Base-by-base conservation (phyloP, 2,113 vertebrate genomes). In the Glaucidium brasilianum region DNA sequence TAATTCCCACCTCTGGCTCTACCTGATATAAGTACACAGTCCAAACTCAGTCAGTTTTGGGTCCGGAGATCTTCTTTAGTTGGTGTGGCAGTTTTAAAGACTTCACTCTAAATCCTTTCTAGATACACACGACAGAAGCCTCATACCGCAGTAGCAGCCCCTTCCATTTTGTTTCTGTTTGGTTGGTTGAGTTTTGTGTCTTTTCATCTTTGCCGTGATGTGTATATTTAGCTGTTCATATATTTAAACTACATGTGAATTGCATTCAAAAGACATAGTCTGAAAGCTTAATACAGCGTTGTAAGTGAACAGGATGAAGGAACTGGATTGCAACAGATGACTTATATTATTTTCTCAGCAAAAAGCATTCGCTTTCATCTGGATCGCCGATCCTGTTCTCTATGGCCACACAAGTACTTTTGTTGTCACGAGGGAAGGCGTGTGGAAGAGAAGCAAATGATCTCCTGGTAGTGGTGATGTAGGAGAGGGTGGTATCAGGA, bases 321-420 rank as follows among this genome's bases (percentile, higher is more conserved):
- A 60, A 32, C 9, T 35, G 30, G 27, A 11, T 86, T 15, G 19
- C 21, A 66, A 15, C 6, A 47, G 37, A 39, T 11, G 15, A 22
- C 81, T 86, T 34, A 4, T 45, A 2, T 34, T n/a, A 4, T 9
- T 75, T 29, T 66, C 11, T 37, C 32, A 22, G 6, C 17, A 55
- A 66, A 25, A 53, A n/a, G 3, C 1, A 0, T 50, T 86, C 4
- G 8, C 8, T 86, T 80, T 80, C 19, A 5, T 73, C 35, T 1
- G 1, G 10, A 55, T 85, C 29, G 29, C 19, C 27, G 5, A 8
- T 89, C 22, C 19, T 37, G 32, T 50, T 67, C 37, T 49, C 39
- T 53, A 1, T 1, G 7, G n/a, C 52, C 39, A 4, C 0, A 0
- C 25, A 25, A 19, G 9, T 12, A 0, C 35, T 56, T 29, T 10